phyloP scores from a whole-genome alignment of 1,140 invertebrate species.

The Megalonaias nervosa region DNA sequence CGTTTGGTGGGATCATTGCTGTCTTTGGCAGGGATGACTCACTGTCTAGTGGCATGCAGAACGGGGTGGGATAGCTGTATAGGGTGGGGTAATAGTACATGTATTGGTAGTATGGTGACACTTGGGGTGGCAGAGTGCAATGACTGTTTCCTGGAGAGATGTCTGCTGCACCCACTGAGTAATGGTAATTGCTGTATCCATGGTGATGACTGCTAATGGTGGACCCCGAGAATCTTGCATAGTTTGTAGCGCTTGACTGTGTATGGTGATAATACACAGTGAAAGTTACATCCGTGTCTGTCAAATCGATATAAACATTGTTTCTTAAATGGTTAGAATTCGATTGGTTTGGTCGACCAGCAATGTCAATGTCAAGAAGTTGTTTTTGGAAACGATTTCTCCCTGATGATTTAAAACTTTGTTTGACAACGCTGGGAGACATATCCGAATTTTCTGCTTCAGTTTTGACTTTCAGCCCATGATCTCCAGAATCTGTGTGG shows the following conservation, averaged over 20 bases:
- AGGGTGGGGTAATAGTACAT: slow-evolving; percentile 43
- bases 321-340: slow-evolving; percentile 39
- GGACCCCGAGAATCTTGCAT: slow-evolving; percentile 32
- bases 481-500: slow-evolving; percentile 4
- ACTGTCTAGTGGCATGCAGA: slow-evolving; percentile 36
- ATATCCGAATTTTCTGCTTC: no score
- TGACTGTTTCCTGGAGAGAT: slow-evolving; percentile 20
- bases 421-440: no score
- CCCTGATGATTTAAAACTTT: no score
- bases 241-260: slow-evolving; percentile 19
- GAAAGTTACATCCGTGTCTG: slow-evolving; percentile 64
- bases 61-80: slow-evolving; percentile 44
- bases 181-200: slow-evolving; percentile 13
- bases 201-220: slow-evolving; percentile 19
- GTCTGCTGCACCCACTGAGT: slow-evolving; percentile 8
- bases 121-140: slow-evolving; percentile 8
- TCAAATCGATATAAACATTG: slow-evolving; percentile 67
- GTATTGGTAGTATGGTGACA: slow-evolving; percentile 21
- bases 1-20: slow-evolving; percentile 60
- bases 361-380: slow-evolving; percentile 57
- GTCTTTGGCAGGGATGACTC: slow-evolving; percentile 56
- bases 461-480: not conserved
- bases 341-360: slow-evolving; percentile 34
- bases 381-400: slow-evolving; percentile 32
- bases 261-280: slow-evolving; percentile 65